Conservation (phyloP, 2,113 vertebrate species). For the Aspidoscelis tigris region DNA sequence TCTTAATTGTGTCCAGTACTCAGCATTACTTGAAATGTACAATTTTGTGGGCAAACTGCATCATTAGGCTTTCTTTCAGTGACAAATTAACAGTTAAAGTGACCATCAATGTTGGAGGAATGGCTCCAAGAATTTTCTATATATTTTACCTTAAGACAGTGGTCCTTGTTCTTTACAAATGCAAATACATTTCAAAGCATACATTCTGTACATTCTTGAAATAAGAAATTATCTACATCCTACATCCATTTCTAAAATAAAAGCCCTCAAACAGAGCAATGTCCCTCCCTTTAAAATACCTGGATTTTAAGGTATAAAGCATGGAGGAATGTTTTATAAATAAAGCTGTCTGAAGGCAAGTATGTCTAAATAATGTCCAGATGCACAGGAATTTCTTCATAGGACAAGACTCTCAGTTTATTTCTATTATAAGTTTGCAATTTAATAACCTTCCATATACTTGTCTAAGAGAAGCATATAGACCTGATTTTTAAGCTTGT, state of each 20-base stretch:
- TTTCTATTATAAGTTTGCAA: not conserved
- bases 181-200: not conserved
- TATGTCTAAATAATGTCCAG: not conserved
- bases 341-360: not conserved
- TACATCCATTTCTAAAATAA: not conserved
- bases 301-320: not conserved
- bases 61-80: slow-evolving; percentile 18
- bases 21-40: slow-evolving; percentile 1
- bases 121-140: slow-evolving; percentile 10
- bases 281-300: not conserved
- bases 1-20: slow-evolving; percentile 5
- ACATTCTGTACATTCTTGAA: too few relatives aligned
- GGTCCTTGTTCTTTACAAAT: too few relatives aligned
- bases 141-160: slow-evolving; percentile 5
- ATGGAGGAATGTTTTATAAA: not conserved
- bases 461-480: too few relatives aligned
- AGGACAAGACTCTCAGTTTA: not conserved
- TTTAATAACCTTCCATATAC: not conserved
- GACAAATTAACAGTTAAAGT: not conserved
- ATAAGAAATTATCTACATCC: too few relatives aligned
- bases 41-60: slow-evolving; percentile 26
- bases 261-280: not conserved
- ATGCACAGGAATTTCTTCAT: not conserved
- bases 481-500: too few relatives aligned
- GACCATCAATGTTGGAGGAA: not conserved